Percentiles rank a stretch among this genome's conserved stretches.
Evolutionary conservation across 2,888 invertebrate species (phyloP).

Genomic region (Stenchaetothrips biformis): DNA sequence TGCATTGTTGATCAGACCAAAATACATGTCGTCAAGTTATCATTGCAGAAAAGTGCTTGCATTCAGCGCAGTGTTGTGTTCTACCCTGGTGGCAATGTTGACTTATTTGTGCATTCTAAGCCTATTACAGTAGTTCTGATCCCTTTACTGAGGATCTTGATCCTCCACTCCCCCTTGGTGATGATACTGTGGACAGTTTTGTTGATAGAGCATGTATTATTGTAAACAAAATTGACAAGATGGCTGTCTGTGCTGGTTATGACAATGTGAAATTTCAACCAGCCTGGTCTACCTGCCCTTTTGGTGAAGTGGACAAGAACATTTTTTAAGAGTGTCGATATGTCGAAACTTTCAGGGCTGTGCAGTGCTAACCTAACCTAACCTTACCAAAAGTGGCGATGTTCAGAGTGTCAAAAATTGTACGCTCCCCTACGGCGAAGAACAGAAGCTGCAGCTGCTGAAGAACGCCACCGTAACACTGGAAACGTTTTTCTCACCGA

Average conservation of each 20-base stretch:
- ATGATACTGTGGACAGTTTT: not conserved
- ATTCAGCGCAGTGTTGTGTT: constrained; percentile 10
- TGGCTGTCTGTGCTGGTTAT: not conserved
- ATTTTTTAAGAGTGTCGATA: not conserved
- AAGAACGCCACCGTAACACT: not conserved
- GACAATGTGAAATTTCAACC: not conserved
- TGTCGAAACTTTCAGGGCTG: not conserved
- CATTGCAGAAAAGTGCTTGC: not conserved
- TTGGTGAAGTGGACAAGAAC: not conserved
- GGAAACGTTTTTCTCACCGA: not conserved
- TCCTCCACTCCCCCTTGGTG: not conserved
- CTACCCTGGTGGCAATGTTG: not conserved
- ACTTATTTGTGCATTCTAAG: not conserved
- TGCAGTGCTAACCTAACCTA: not conserved
- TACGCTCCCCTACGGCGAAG: not conserved
- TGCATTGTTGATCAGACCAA: not conserved
- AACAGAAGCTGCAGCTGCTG: not conserved
- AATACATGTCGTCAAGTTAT: not conserved
- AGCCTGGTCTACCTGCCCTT: not conserved
- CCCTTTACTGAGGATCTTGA: not conserved
- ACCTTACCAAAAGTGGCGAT: not conserved
- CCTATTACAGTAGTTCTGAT: not conserved
- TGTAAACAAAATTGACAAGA: not conserved
- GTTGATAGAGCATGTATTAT: not conserved
- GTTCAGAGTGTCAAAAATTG: not conserved